phyloP scores from a whole-genome alignment of 2,888 invertebrate genomes.

The Teleogryllus oceanicus region DNA sequence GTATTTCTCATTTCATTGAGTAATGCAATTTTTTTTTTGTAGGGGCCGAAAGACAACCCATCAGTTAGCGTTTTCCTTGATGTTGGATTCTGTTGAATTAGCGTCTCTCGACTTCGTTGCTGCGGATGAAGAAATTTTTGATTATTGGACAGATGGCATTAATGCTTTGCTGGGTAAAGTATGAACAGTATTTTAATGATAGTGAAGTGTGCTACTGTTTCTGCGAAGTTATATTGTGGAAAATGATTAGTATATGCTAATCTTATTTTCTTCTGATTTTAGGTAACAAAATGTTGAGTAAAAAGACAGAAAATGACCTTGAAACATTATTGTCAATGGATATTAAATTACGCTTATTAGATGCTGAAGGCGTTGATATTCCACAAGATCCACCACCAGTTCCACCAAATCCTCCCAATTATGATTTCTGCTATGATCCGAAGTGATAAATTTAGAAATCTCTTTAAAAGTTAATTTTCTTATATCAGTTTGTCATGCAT shows the following conservation, averaged over 20 bases:
- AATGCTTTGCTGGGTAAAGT: slow-evolving; percentile 72
- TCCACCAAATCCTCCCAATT: slow-evolving; percentile 89
- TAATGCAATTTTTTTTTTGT: slow-evolving; percentile 26
- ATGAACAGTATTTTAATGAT: background rate
- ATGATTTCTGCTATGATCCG: slow-evolving; percentile 77
- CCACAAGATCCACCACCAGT: slow-evolving; percentile 89
- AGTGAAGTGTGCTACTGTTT: background rate
- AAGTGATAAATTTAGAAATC: slow-evolving; percentile 49
- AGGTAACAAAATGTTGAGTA: slow-evolving; percentile 84
- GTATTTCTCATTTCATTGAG: too few species aligned
- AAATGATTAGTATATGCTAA: too few species aligned
- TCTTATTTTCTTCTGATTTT: slow-evolving; percentile 32
- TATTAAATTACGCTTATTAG: slow-evolving; percentile 86
- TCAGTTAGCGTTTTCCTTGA: slow-evolving; percentile 79
- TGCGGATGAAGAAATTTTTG: slow-evolving; percentile 80
- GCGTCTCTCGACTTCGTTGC: slow-evolving; percentile 88
- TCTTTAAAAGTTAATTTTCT: too few species aligned
- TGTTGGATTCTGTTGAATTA: slow-evolving; percentile 76
- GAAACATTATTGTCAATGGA: slow-evolving; percentile 94
- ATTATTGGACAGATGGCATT: slow-evolving; percentile 95
- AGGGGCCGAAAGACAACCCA: slow-evolving; percentile 77
- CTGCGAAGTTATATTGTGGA: too few species aligned
- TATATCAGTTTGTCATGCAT: too few species aligned
- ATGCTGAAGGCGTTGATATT: slow-evolving; percentile 92
- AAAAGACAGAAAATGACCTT: slow-evolving; percentile 81